phyloP scores from a whole-genome alignment of 2,113 vertebrate genomes.

The Girardinichthys multiradiatus region DNA sequence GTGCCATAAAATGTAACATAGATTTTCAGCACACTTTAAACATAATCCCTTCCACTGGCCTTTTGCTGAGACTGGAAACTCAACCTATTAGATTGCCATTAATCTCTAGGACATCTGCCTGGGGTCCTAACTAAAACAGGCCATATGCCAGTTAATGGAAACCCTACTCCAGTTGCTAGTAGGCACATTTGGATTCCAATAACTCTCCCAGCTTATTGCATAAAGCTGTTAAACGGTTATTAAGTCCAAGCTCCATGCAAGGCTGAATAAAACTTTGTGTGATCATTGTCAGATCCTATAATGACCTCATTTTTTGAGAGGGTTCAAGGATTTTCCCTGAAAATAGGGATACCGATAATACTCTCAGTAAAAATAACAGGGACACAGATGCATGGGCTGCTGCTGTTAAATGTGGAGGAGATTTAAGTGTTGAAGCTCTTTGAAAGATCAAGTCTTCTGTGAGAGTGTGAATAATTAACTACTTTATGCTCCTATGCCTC shows the following conservation, averaged over 20 bases:
- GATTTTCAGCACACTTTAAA: not conserved
- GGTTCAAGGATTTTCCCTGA: not conserved
- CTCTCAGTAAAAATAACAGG: not conserved
- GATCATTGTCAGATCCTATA: not conserved
- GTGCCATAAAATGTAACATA: not conserved
- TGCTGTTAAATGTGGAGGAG: not conserved
- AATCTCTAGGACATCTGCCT: not conserved
- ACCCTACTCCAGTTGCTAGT: not conserved
- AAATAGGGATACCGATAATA: not conserved
- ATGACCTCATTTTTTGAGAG: not conserved
- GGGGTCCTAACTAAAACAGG: not conserved
- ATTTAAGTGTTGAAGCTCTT: not conserved
- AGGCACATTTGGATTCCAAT: not conserved
- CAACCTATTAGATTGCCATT: not conserved
- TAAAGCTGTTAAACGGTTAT: not conserved
- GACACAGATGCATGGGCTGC: not conserved
- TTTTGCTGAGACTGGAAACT: not conserved
- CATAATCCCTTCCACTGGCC: not conserved
- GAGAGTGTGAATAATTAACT: constrained; percentile 62
- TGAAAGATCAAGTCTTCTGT: constrained; percentile 23
- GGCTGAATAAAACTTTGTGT: not conserved
- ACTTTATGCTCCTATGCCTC: constrained; percentile 16
- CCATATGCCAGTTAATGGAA: not conserved
- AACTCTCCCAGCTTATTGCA: no score
- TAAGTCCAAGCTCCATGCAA: not conserved